A percentile compares a stretch with the other conserved stretches of the same genome.
Evolutionary conservation across 2,113 vertebrate genomes (phyloP).

Genomic region (Equus quagga): DNA sequence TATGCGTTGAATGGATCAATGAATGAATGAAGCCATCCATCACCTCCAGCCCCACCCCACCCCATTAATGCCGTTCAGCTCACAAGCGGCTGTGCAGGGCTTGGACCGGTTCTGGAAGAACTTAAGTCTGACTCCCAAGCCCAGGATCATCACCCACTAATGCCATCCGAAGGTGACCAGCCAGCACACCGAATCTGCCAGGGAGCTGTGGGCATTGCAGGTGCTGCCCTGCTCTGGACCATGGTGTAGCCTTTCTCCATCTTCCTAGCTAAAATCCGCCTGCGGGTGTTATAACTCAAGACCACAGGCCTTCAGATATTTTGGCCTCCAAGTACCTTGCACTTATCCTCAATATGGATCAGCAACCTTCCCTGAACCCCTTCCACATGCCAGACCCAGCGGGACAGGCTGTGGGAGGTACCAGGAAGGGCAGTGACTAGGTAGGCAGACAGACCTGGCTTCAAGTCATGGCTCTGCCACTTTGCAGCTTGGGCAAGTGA

Average conservation of each 20-base stretch:
- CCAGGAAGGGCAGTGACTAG: neutral
- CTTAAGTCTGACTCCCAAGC: neutral
- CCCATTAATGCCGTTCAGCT: neutral
- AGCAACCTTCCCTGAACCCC: neutral
- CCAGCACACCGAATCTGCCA: neutral
- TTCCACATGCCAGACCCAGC: too few species aligned
- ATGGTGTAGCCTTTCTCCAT: accelerated
- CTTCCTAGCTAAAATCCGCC: neutral
- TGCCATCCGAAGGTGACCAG: too few species aligned
- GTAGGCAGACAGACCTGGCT: neutral
- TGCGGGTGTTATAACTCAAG: neutral
- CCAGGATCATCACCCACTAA: too few species aligned
- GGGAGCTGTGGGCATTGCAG: neutral
- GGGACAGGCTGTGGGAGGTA: neutral
- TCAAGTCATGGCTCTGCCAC: neutral
- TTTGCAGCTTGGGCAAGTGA: neutral
- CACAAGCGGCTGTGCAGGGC: neutral
- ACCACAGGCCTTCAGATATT: neutral
- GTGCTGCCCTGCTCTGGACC: neutral
- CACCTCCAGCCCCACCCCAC: neutral
- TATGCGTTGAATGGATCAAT: neutral
- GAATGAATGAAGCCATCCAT: neutral
- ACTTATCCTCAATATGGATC: neutral
- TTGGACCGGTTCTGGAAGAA: neutral
- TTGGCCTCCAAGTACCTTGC: neutral